These are phyloP conservation scores for Xestia ashworthii DNA, from an alignment of 2,888 invertebrate species.

Conservation along the genomic window DNA sequence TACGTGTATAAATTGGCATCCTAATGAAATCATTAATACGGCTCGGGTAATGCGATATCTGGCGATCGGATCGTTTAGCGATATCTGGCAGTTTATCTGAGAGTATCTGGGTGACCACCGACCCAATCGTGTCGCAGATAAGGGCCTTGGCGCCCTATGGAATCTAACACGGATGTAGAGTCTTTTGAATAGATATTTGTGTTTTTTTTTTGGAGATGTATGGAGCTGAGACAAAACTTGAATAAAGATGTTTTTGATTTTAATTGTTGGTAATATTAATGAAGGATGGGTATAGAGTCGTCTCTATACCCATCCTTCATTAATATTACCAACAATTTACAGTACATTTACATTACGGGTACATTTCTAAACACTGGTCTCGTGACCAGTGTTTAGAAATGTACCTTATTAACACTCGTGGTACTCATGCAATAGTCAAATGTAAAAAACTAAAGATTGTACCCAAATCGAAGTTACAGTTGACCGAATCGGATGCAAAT, in stretches of 20 bases:
- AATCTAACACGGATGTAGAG: conserved; percentile 55
- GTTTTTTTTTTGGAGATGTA: background rate
- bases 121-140: conserved; percentile 63
- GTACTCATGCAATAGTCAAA: background rate
- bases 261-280: background rate
- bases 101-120: conserved; percentile 64
- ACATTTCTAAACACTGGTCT: no score
- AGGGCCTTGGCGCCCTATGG: conserved; percentile 73
- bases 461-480: background rate
- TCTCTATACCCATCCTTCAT: no score
- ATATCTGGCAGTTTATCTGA: conserved; percentile 61
- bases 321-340: no score
- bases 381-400: background rate
- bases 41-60: conserved; percentile 37
- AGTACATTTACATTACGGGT: no score
- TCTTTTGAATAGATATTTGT: conserved; percentile 53
- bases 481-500: background rate
- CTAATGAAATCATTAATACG: conserved; percentile 67
- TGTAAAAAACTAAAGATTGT: background rate
- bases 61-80: conserved; percentile 64
- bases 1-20: conserved; percentile 43
- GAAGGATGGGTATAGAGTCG: background rate
- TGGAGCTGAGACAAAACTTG: background rate
- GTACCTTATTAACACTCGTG: background rate
- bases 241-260: background rate